Conservation (phyloP, 2,888 invertebrate genomes). For the Cheilosia grossa region DNA sequence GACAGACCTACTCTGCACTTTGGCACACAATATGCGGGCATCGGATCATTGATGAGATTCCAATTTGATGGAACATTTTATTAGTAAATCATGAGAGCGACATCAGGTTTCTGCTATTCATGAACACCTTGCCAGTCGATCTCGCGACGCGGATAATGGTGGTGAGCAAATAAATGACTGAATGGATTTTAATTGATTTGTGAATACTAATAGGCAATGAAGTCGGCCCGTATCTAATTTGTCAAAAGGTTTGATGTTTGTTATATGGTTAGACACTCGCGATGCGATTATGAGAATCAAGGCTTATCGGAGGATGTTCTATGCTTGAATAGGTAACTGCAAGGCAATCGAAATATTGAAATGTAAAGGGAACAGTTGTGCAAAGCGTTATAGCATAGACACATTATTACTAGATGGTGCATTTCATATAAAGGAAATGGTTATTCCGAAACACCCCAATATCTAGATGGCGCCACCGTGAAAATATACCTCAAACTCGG, state of each 20-base stretch:
- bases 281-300: constrained; percentile 19
- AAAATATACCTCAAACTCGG: too few species aligned
- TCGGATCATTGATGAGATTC: constrained; percentile 21
- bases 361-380: too few species aligned
- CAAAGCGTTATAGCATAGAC: too few species aligned
- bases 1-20: neutral
- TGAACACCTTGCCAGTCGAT: constrained; percentile 17
- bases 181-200: constrained; percentile 41
- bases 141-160: neutral
- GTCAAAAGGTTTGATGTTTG: constrained; percentile 34
- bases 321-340: constrained; percentile 2
- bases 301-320: constrained; percentile 1
- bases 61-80: constrained; percentile 42
- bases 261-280: constrained; percentile 13
- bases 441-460: too few species aligned
- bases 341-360: constrained; percentile 1
- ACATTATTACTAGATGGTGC: too few species aligned
- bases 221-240: constrained; percentile 13
- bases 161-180: neutral
- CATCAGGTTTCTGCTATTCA: constrained; percentile 6
- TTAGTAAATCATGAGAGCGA: constrained; percentile 35
- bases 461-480: too few species aligned
- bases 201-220: constrained; percentile 15
- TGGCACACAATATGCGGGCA: neutral
- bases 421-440: too few species aligned